Base-by-base conservation (phyloP, 2,797 vertebrate species). In the Pelodytes ibericus region DNA sequence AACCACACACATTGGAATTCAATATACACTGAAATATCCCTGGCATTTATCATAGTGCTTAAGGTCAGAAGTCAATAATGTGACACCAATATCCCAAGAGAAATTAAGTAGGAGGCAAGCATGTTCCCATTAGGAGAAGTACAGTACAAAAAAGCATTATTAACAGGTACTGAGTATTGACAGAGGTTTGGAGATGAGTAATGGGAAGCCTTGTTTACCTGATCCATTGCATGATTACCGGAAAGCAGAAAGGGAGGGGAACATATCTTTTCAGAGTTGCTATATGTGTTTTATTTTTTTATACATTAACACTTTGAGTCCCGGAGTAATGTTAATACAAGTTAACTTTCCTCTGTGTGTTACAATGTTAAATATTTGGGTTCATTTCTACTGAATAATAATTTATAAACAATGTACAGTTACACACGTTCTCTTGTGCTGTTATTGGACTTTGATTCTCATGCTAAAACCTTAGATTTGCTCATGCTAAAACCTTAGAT, bases 151-250 rank as follows among this genome's bases (percentile, higher is more conserved):
- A 44, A 67, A 53, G 44, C 66, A 36, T 47, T 56, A 31, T 69
- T 30, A 33, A 56, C 26, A 2, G 25, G 29, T 33, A 31, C 7
- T 27, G 16, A 18, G 22, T 53, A 29, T 53, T 53, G 44, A 44
- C 29, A 69, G 66, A n/a, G 25, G 26, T 6, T 49, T 2, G 22
- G 13, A 66, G 36, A 66, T 49, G 10, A 49, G 39, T 56, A 69
- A 69, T 69, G 66, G 26, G 11, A 69, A 33, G 49, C 66, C 20
- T 47, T 56, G 47, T 56, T 56, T 69, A 56, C 27, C 49, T 56
- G 66, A 24, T 69, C 31, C 20, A 51, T 56, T 57, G 36, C n/a
- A 13, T 56, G 33, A 69, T 69, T 69, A 69, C 64, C 36, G 49
- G 49, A 29, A 69, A 20, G 13, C 66, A 68, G 22, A 29, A 2